Base-by-base conservation (phyloP, 2,797 vertebrate genomes). In the Podarcis lilfordi region DNA sequence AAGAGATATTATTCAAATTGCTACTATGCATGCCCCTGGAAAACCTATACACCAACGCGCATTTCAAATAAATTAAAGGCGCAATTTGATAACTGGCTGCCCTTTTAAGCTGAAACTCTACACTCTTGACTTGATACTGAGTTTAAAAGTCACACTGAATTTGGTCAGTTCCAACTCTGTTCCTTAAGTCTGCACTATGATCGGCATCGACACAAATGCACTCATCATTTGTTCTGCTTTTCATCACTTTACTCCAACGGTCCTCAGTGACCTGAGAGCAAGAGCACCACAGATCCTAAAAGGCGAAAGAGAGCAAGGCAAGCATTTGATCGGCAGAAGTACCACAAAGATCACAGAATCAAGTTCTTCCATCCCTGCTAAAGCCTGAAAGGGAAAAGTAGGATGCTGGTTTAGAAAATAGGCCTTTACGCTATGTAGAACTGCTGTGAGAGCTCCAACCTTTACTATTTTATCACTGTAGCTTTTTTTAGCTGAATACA, bases 71-170 rank as follows among this genome's bases (percentile, higher is more conserved):
- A 86, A 80, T 71, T 35, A 76, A 72, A 68, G n/a, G 1, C 13
- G 32, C 6, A 80, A 74, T 84, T 55, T 43, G 40, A 83, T 35
- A 78, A 77, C 40, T 23, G 61, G 43, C 50, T 55, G 8, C 10
- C 89, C n/a, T 66, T 32, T 85, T 21, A 84, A 40, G 3, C 21
- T 23, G 5, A 13, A 15, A 77, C 37, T 66, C n/a, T 40, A 88
- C 64, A 59, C 27, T 69, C 43, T 55, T 35, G 76, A 72, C 27
- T 50, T 61, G 76, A n/a, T 5, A 66, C 21, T 81, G 23, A 85
- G 35, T 79, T 81, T 71, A 89, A 19, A 85, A 32, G 76, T 25
- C 82, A 81, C 45, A 74, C 2, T 79, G 84, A 82, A 86, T n/a
- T 32, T 82, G 43, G 27, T 84, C 64, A 84, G 75, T 84, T 50